Evolutionary conservation across 2,888 invertebrate genomes (phyloP).

Genomic region (Cephus runcator): DNA sequence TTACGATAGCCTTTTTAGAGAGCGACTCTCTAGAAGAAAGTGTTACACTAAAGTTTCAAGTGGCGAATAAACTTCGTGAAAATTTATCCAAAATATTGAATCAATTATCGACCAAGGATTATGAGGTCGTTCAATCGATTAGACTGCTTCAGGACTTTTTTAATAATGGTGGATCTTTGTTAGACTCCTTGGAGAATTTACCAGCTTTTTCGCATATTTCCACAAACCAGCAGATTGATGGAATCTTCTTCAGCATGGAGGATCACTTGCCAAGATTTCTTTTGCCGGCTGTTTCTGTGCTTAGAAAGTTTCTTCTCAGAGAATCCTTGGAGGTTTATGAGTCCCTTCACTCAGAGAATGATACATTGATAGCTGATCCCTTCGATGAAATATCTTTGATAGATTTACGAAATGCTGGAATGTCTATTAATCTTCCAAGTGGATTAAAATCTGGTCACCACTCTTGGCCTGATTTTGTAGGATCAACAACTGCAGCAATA

Average conservation of each 20-base stretch:
- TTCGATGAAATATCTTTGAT: slow-evolving; percentile 13
- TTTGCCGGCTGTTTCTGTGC: slow-evolving; percentile 10
- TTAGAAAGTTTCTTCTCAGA: slow-evolving; percentile 8
- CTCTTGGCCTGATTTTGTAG: too few species aligned
- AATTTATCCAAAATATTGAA: slow-evolving; percentile 19
- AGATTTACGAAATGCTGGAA: slow-evolving; percentile 5
- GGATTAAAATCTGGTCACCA: too few species aligned
- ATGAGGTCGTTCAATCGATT: slow-evolving; percentile 19
- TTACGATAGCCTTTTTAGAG: too few species aligned
- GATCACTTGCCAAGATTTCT: slow-evolving; percentile 9
- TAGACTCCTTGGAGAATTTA: slow-evolving; percentile 16
- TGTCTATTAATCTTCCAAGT: too few species aligned
- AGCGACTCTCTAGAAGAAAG: slow-evolving; percentile 6
- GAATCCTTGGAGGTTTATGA: slow-evolving; percentile 9
- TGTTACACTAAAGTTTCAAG: slow-evolving; percentile 15
- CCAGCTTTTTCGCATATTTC: slow-evolving; percentile 5
- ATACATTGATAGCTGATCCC: slow-evolving; percentile 12
- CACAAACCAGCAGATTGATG: slow-evolving; percentile 14
- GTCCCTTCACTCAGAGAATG: slow-evolving; percentile 16
- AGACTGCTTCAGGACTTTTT: slow-evolving; percentile 19
- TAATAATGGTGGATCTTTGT: slow-evolving; percentile 17
- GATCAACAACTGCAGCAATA: too few species aligned
- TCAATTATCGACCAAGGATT: slow-evolving; percentile 13
- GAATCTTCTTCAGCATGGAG: slow-evolving; percentile 19
- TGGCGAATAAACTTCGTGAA: slow-evolving; percentile 12